A percentile compares a stretch with the other conserved stretches of the same genome.
These are phyloP conservation scores for Nothura maculosa DNA, from an alignment of 2,797 vertebrate species.

Conservation along the genomic window DNA sequence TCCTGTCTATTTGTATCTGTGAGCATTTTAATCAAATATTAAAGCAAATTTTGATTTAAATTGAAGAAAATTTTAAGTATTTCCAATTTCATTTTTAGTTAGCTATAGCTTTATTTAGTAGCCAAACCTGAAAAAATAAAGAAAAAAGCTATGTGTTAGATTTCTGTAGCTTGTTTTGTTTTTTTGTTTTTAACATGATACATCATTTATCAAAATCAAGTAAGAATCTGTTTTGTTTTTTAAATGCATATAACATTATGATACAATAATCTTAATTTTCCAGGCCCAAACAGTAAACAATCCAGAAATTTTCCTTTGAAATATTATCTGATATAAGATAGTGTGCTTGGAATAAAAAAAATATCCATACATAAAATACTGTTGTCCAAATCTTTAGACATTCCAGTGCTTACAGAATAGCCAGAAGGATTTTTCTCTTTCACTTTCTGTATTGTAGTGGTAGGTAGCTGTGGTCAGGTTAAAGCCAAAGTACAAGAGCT, in stretches of 20 bases:
- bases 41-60: too few species aligned
- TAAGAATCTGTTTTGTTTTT: neutral
- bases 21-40: too few species aligned
- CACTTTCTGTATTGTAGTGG: neutral
- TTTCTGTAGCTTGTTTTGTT: neutral
- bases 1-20: too few species aligned
- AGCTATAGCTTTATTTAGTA: neutral
- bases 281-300: neutral
- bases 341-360: neutral
- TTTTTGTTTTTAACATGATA: neutral
- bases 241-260: neutral
- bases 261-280: neutral
- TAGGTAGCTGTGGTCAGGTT: neutral
- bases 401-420: neutral
- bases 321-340: neutral
- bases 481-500: constrained; percentile 6
- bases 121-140: neutral
- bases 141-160: neutral
- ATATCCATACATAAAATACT: neutral
- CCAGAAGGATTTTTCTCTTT: neutral
- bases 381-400: neutral
- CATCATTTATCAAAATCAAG: neutral
- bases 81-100: too few species aligned
- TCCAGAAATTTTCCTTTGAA: neutral
- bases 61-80: too few species aligned